phyloP scores from a whole-genome alignment of 1,140 invertebrate genomes.

The Temnothorax curvispinosus region DNA sequence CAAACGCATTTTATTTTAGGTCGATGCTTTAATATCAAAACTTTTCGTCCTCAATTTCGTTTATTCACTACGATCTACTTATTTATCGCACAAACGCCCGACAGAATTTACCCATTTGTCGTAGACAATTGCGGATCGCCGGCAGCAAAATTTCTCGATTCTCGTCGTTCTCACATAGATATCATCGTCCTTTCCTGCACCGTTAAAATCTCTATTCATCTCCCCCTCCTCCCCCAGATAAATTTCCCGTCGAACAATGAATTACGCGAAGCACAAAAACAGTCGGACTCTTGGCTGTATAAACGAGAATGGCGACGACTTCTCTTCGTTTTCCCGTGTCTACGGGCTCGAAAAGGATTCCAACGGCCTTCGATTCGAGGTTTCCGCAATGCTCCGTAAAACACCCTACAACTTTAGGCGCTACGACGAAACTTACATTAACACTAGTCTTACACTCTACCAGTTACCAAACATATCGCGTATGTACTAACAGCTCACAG shows the following conservation, averaged over 20 bases:
- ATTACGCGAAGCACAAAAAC: constrained; percentile 1
- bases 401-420: neutral
- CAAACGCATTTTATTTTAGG: neutral
- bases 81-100: constrained; percentile 21
- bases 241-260: neutral
- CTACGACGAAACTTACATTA: constrained; percentile 57
- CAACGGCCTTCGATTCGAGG: constrained; percentile 3
- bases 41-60: constrained; percentile 27
- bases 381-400: neutral
- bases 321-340: constrained; percentile 1
- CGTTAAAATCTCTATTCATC: neutral
- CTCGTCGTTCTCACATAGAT: constrained; percentile 18
- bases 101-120: constrained; percentile 33
- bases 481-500: constrained; percentile 55
- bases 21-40: neutral
- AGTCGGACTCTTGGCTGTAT: neutral
- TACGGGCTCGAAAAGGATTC: neutral
- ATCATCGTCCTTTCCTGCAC: neutral
- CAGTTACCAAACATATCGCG: constrained; percentile 76
- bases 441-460: constrained; percentile 74
- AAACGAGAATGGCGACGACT: neutral
- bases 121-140: constrained; percentile 3
- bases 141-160: constrained; percentile 20
- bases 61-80: constrained; percentile 26
- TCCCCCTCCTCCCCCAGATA: neutral